These are phyloP conservation scores for Xerus rutilus DNA, from an alignment of 2,797 vertebrate genomes.

Conservation along the genomic window DNA sequence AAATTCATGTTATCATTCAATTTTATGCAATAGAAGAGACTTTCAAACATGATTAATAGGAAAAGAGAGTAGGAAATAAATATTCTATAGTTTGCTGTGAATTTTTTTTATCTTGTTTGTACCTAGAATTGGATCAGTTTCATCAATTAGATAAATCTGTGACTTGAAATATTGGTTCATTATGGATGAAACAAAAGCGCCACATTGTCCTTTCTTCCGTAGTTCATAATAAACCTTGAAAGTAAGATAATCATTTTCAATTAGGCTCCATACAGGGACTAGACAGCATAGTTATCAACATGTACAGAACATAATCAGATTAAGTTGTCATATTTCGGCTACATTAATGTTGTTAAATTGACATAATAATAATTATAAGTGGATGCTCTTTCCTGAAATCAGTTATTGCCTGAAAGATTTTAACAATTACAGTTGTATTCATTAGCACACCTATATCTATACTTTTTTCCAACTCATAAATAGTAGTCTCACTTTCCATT, in stretches of 20 bases:
- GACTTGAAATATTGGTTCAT: constrained; percentile 52
- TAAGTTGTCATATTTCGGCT: constrained; percentile 67
- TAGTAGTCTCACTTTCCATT: constrained; percentile 39
- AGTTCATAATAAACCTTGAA: constrained; percentile 63
- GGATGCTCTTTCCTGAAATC: constrained; percentile 57
- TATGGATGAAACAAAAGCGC: neutral
- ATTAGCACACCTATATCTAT: constrained; percentile 59
- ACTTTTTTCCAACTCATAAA: constrained; percentile 34
- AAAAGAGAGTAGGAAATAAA: constrained; percentile 19
- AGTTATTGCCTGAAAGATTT: constrained; percentile 53
- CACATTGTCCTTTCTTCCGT: constrained; percentile 46
- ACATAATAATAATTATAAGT: constrained; percentile 60
- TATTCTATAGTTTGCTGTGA: constrained; percentile 52
- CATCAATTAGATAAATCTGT: constrained; percentile 41
- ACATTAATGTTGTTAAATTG: constrained; percentile 60
- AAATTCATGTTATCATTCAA: constrained; percentile 42
- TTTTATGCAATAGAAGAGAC: constrained; percentile 31
- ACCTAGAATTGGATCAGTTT: constrained; percentile 55
- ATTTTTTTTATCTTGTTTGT: constrained; percentile 31
- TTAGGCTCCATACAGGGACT: constrained; percentile 41
- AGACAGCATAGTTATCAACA: constrained; percentile 8
- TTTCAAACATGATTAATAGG: constrained; percentile 57
- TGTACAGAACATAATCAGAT: neutral
- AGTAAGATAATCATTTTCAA: constrained; percentile 65
- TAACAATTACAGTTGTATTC: constrained; percentile 61